These are phyloP conservation scores for Pristionchus exspectatus DNA, from an alignment of 2,888 invertebrate genomes.

Conservation along the genomic window DNA sequence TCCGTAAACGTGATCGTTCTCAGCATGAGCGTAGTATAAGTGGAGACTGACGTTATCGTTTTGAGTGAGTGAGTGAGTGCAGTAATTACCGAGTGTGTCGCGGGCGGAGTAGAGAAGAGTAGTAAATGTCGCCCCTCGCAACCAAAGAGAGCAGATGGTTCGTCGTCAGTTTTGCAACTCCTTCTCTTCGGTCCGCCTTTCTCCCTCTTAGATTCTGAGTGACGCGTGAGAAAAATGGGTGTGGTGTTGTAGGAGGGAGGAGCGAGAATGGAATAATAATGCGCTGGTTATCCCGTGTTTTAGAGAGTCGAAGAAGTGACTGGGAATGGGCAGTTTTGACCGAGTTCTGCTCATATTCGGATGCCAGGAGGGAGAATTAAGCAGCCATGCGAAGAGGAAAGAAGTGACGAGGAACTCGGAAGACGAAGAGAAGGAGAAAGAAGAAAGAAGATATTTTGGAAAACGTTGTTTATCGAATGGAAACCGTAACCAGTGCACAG, in stretches of 20 bases:
- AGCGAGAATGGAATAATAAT: neutral
- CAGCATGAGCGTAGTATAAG: neutral
- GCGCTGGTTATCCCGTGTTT: constrained; percentile 6
- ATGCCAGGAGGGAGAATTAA: neutral
- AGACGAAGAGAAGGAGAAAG: neutral
- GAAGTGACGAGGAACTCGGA: neutral
- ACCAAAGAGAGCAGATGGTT: neutral
- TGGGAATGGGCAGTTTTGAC: neutral
- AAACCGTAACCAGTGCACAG: neutral
- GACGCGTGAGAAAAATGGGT: neutral
- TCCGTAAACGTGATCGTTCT: neutral
- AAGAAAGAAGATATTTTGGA: neutral
- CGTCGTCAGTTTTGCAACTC: neutral
- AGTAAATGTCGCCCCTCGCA: constrained; percentile 23
- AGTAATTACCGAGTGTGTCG: neutral
- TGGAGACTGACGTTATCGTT: neutral
- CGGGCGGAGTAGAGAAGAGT: neutral
- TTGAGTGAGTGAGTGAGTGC: neutral
- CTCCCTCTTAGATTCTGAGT: neutral
- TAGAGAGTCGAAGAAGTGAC: neutral
- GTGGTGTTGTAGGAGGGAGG: neutral
- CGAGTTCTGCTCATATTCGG: neutral
- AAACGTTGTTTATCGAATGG: neutral
- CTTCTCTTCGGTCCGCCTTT: neutral
- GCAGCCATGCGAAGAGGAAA: neutral